Conservation (phyloP, 2,113 vertebrate genomes). For the Electrona antarctica region DNA sequence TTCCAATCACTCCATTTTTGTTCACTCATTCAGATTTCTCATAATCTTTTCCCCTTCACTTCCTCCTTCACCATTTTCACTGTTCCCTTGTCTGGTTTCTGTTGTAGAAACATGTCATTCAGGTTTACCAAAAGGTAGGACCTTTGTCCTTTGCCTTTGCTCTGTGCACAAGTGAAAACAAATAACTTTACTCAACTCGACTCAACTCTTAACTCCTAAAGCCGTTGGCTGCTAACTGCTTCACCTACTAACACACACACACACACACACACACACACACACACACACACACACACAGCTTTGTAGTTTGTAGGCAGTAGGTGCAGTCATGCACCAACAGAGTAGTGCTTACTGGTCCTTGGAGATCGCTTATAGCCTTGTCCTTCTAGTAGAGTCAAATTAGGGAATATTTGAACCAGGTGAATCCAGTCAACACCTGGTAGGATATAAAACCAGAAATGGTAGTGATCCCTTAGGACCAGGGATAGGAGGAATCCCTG, state of each 20-base stretch:
- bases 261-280: neutral
- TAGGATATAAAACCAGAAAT: too few species aligned
- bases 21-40: constrained; percentile 49
- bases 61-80: constrained; percentile 64
- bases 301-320: too few species aligned
- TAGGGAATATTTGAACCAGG: too few species aligned
- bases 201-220: constrained; percentile 53
- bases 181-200: constrained; percentile 39
- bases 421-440: too few species aligned
- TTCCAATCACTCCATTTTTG: constrained; percentile 57
- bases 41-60: neutral
- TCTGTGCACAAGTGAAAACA: constrained; percentile 78
- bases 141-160: constrained; percentile 78
- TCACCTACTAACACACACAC: constrained; percentile 71
- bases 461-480: too few species aligned
- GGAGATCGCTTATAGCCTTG: too few species aligned
- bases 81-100: constrained; percentile 90
- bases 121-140: constrained; percentile 99
- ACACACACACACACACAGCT: too few species aligned
- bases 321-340: too few species aligned
- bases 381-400: too few species aligned
- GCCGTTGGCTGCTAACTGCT: constrained; percentile 81
- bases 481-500: too few species aligned
- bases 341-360: too few species aligned
- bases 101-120: constrained; percentile 99